Evolutionary conservation across 2,797 vertebrate species (phyloP).

Genomic region (Lophius americanus): DNA sequence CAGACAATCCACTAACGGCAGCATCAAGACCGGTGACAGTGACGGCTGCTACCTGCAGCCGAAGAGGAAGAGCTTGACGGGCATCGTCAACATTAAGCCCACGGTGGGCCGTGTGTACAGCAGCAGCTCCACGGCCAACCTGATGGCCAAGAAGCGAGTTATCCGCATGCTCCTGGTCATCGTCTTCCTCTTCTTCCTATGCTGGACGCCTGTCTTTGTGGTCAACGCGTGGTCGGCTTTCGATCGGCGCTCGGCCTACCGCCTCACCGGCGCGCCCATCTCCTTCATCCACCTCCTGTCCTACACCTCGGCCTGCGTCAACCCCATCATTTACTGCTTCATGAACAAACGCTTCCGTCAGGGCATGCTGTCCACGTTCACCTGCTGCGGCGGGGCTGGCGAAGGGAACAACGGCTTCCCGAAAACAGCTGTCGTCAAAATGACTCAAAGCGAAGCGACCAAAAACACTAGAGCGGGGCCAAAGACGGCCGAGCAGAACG

Average conservation of each 20-base stretch:
- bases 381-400: conserved; percentile 75
- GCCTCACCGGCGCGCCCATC: conserved; percentile 93
- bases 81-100: conserved; percentile 27
- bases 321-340: conserved; percentile 98
- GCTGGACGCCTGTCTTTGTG: conserved; percentile 95
- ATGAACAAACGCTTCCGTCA: conserved; percentile 96
- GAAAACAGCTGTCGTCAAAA: conserved; percentile 33
- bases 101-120: conserved; percentile 80
- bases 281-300: conserved; percentile 97
- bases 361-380: conserved; percentile 89
- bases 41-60: conserved; percentile 92
- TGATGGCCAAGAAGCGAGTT: conserved; percentile 95
- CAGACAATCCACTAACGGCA: conserved; percentile 78
- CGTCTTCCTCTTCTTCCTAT: conserved; percentile 94
- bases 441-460: conserved; percentile 19
- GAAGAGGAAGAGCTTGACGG: conserved; percentile 72
- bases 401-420: neutral
- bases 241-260: conserved; percentile 84
- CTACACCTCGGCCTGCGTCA: conserved; percentile 95
- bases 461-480: neutral
- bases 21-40: conserved; percentile 82
- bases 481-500: conserved; percentile 79
- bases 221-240: conserved; percentile 96
- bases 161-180: conserved; percentile 98
- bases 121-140: conserved; percentile 87